phyloP scores from a whole-genome alignment of 2,888 invertebrate species.

The Nasonovia ribisnigri region DNA sequence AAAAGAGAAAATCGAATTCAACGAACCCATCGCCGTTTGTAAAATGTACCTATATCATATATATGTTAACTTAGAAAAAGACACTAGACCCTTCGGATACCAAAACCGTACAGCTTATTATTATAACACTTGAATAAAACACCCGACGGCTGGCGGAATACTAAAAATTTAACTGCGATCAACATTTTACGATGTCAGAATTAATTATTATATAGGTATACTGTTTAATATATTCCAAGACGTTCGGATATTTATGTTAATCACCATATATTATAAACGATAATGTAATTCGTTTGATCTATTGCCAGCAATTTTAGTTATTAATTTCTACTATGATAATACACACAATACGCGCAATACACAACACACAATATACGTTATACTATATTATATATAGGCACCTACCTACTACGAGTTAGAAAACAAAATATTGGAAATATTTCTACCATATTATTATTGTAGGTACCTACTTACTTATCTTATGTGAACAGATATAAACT shows the following conservation, averaged over 20 bases:
- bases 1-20: neutral
- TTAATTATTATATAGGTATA: neutral
- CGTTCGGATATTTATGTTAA: constrained; percentile 13
- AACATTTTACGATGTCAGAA: neutral
- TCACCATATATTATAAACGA: neutral
- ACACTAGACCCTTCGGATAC: neutral
- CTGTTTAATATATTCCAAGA: neutral
- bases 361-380: neutral
- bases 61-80: neutral
- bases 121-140: neutral
- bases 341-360: neutral
- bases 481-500: neutral
- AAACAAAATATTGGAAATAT: neutral
- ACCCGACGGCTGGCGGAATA: neutral
- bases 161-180: neutral
- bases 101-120: neutral
- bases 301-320: neutral
- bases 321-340: neutral
- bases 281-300: neutral
- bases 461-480: neutral
- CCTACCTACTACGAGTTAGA: neutral
- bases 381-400: neutral
- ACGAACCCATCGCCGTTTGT: neutral
- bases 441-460: neutral
- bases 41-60: neutral